Evolutionary conservation across 2,797 vertebrate species (phyloP), one percentile per base, ranked within the genome.

Genomic region (Thripadectes ignobilis): DNA sequence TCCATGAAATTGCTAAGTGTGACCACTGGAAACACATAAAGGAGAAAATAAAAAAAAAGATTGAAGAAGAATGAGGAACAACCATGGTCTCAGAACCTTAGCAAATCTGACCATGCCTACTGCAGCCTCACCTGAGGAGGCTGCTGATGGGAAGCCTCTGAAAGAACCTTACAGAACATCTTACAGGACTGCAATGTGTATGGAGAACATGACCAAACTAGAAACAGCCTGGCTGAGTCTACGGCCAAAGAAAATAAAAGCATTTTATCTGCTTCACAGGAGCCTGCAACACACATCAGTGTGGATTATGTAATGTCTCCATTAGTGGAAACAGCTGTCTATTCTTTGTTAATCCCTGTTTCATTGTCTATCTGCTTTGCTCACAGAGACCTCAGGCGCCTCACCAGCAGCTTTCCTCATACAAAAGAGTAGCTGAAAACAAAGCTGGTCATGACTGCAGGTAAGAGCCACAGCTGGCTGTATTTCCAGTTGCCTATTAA

Each of bases 341-440:
- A 48, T 80, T 91, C 92, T 85, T 58, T 76, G 79, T 78, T 90
- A 91, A 93, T 69, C 82, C 67, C 38, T 45, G 29, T 24, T 89
- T 75, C 68, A 93, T 48, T 74, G 75, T 88, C 85, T 93, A 29
- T 83, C 46, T 75, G 72, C 72, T 93, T 88, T 93, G 66, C 59
- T 91, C 89, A 65, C 46, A 73, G 78, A 88, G 92, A 91, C 87
- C 91, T 84, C 66, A 23, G 87, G 68, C 58, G 0, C 72, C 85
- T 75, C 74, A 88, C 79, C 69, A 85, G 79, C 8, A 5, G 79
- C 58, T 86, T 84, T 93, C 52, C 76, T 59, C 48, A 38, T 49
- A 85, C 17, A 95, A 85, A 96, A 61, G 49, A 65, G n/a, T 34
- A 92, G 92, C 78, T 87, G 74, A 82, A 87, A 97, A 94, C 91